phyloP scores from a whole-genome alignment of 1,140 invertebrate genomes.

The Temnothorax nylanderi region DNA sequence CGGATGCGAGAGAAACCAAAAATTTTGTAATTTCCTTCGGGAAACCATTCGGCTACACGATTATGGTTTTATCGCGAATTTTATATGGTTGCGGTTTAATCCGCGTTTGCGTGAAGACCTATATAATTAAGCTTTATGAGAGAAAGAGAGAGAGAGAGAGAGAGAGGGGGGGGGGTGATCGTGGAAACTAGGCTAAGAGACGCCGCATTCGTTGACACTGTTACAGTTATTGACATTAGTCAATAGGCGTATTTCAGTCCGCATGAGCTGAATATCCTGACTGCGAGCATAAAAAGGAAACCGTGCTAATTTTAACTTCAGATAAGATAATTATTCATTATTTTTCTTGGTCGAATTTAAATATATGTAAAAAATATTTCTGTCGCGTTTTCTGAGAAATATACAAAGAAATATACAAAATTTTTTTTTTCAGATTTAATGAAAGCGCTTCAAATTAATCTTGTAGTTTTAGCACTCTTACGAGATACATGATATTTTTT shows the following conservation, averaged over 20 bases:
- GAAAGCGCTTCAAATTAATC: not conserved
- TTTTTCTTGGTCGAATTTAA: not conserved
- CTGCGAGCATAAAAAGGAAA: not conserved
- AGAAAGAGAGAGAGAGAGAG: not conserved
- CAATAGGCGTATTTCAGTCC: constrained; percentile 10
- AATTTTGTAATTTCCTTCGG: not conserved
- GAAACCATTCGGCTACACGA: not conserved
- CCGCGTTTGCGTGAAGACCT: constrained; percentile 50
- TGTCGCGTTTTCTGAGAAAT: not conserved
- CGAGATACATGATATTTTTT: not conserved
- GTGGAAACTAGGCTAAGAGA: constrained; percentile 41
- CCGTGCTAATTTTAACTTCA: not conserved
- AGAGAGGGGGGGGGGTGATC: not conserved
- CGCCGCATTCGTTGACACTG: constrained; percentile 3
- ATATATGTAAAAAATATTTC: not conserved
- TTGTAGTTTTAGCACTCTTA: not conserved
- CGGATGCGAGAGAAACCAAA: not conserved
- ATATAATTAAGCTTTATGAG: constrained; percentile 59
- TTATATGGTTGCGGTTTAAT: constrained; percentile 67
- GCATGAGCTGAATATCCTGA: not conserved
- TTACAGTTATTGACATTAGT: constrained; percentile 33
- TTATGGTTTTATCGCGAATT: constrained; percentile 11
- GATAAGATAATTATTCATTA: not conserved
- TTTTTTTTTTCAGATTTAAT: not conserved
- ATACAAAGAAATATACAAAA: not conserved